phyloP scores from a whole-genome alignment of 2,113 vertebrate genomes.

The Passer montanus region DNA sequence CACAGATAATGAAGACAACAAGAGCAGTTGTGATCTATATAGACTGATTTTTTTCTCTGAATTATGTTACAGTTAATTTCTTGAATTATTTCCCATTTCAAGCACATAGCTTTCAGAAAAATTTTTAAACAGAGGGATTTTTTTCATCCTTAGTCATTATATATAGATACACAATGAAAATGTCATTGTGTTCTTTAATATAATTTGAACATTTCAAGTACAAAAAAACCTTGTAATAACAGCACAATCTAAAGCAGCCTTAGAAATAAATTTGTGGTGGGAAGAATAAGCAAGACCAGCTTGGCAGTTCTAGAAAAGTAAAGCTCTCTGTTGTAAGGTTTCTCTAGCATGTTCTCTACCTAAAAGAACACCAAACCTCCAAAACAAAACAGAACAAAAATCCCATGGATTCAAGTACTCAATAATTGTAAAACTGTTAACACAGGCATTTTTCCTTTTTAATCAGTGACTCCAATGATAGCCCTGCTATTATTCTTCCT shows the following conservation, averaged over 20 bases:
- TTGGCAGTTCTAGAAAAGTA: not conserved
- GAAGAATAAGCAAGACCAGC: not conserved
- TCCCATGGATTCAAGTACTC: not conserved
- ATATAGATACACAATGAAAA: not conserved
- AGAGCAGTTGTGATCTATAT: not conserved
- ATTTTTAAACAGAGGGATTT: fast-evolving
- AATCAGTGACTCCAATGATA: not conserved
- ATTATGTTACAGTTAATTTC: not conserved
- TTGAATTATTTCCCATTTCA: not conserved
- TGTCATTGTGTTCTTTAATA: not conserved
- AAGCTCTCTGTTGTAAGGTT: not conserved
- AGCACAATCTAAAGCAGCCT: not conserved
- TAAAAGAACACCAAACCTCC: not conserved
- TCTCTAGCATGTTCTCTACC: not conserved
- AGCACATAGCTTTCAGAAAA: not conserved
- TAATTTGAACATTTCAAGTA: not conserved
- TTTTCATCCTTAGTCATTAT: not conserved
- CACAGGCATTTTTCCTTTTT: not conserved
- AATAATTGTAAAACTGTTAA: not conserved
- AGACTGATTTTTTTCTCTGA: not conserved
- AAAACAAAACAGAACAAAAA: not conserved
- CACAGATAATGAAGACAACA: not conserved
- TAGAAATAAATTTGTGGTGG: not conserved
- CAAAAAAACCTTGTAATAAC: not conserved
- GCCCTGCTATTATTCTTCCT: not conserved